Evolutionary conservation across 1,140 invertebrate species (phyloP), one percentile per base, ranked within the genome.

Genomic region (Solenopsis fugax): DNA sequence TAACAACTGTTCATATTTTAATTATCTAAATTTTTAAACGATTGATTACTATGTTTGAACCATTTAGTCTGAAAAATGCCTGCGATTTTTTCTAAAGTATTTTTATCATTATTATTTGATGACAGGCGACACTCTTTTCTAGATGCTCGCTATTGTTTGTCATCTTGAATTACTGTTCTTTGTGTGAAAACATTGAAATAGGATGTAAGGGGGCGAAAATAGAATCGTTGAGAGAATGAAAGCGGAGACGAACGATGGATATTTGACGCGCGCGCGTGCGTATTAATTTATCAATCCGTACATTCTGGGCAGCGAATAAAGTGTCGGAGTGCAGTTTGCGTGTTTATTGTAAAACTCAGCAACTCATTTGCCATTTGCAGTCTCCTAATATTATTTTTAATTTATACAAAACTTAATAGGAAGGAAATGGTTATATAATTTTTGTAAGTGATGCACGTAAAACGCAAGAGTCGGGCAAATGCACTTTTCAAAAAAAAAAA

Each of bases 371-470:
- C 13, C 16, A 12, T 67, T 54, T 37, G 5, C 9, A 56, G 5
- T 13, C 12, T 69, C 16, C 56, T 71, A 4, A 45, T 54, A 13
- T 50, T 13, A 50, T 0, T 75, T 64, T 60, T 62, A 16, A 29
- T 77, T 62, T 78, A 78, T 12, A n/a, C 48, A 48, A 18, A n/a
- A 37, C 6, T 73, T 21, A 41, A 41, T 41, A 41, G 7, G n/a
- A 62, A 52, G 37, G n/a, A 80, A 67, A 80, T 54, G 4, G 7
- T n/a, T 80, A 54, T 50, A 13, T 21, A 80, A 64, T n/a, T 65
- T 52, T 80, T 21, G 34, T 50, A 10, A 1, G n/a, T 41, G 13
- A 64, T 34, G 34, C 12, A 24, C 29, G 18, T 37, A 65, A 78
- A 52, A 78, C 34, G 13, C n/a, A 54, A 34, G 62, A 12, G 37